Base-by-base conservation (phyloP, 37 sponge, comb jelly and placozoan species). In the Theonella swinhoei region DNA sequence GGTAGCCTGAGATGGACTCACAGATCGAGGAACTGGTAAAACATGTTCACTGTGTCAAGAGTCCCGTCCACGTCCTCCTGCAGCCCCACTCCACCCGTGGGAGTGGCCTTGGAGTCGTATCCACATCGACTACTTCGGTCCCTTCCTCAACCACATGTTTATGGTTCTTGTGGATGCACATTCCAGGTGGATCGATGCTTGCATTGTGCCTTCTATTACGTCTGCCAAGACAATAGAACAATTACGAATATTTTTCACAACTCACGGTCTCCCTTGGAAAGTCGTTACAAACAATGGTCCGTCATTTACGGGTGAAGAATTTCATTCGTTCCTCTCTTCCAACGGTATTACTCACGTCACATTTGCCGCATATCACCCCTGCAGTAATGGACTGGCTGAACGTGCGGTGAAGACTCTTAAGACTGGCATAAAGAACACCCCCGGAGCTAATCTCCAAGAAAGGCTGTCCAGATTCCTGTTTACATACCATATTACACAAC, bases 311-410 rank as follows among this genome's bases (percentile, higher is more conserved):
- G 64, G 79, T 64, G 39, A 34, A 1, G 79, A 78, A 36, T 78
- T 78, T 34, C 33, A 34, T 39, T 7, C 19, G 9, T 76, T 76
- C 62, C 58, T 40, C 34, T 19, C 14, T n/a, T 3, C 2, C 9
- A 78, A 78, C 64, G 79, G 79, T 11, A 78, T 78, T 64, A 28
- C 36, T 11, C 65, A 78, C 37, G 25, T 63, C 30, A 64, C 33
- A 29, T 38, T 66, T 24, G 79, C 79, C 22, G 66, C 79, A 9
- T 78, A 78, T 24, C 79, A 78, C 33, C 67, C 79, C 0, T 64
- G 77, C 0, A 68, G 82, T 35, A 90, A 90, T 42, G 76, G 90
- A 8, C 59, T 84, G 8, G 85, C 80, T 2, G 81, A 90, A 43
- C 61, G 85, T 32, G 81, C 84, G 4, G 83, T 89, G 0, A 80